Conservation (phyloP, 2,113 vertebrate genomes). For the Aldabrachelys gigantea region DNA sequence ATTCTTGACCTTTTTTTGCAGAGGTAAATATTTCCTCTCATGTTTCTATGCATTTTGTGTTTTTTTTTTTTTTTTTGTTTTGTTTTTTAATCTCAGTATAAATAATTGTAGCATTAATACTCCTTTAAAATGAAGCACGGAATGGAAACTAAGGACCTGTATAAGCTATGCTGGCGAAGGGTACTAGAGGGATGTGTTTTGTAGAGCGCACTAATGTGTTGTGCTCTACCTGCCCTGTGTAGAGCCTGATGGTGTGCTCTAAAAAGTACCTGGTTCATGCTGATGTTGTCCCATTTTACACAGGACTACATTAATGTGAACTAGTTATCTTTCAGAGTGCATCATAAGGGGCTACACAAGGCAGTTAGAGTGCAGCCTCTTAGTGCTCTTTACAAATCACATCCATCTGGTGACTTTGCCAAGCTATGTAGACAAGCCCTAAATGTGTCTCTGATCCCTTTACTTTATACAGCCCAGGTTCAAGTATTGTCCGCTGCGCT, state of each 20-base stretch:
- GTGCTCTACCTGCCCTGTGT: background rate
- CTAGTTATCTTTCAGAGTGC: background rate
- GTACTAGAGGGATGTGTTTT: background rate
- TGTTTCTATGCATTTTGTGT: background rate
- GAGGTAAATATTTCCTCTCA: background rate
- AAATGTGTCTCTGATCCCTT: background rate
- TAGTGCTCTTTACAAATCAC: background rate
- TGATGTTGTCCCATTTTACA: background rate
- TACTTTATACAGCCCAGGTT: conserved; percentile 82
- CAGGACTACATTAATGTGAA: background rate
- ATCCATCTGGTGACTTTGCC: background rate
- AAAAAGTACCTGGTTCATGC: background rate
- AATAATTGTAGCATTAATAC: background rate
- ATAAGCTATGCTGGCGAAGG: background rate
- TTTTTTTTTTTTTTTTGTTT: background rate
- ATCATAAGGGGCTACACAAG: background rate
- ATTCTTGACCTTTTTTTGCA: background rate
- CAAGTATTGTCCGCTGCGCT: conserved; percentile 88
- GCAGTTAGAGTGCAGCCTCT: background rate
- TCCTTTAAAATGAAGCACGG: background rate
- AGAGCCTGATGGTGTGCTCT: background rate
- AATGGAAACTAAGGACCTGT: background rate
- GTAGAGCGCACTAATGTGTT: background rate
- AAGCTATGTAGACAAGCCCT: background rate
- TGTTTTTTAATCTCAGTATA: background rate